These are phyloP conservation scores for Globia sparganii DNA, from an alignment of 2,888 invertebrate species.

Conservation along the genomic window DNA sequence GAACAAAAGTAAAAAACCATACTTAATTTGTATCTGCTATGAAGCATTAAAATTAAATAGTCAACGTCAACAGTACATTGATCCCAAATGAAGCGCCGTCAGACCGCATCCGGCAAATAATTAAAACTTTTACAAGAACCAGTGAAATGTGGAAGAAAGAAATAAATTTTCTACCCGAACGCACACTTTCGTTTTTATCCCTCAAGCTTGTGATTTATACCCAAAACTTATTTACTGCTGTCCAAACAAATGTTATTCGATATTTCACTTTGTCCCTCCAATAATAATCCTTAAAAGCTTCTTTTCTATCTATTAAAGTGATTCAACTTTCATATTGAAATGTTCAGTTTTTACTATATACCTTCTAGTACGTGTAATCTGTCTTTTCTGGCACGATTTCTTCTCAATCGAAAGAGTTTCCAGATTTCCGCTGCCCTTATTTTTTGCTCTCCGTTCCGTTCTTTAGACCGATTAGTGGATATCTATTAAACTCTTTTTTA, in stretches of 20 bases:
- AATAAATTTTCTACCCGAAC: slow-evolving; percentile 86
- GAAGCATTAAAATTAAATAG: slow-evolving; percentile 74
- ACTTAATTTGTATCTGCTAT: slow-evolving; percentile 66
- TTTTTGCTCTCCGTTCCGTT: slow-evolving; percentile 24
- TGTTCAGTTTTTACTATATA: slow-evolving; percentile 71
- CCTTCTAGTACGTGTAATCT: slow-evolving; percentile 52
- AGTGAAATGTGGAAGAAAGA: slow-evolving; percentile 84
- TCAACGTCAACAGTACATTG: slow-evolving; percentile 77
- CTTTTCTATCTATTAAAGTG: slow-evolving; percentile 39
- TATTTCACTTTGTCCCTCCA: slow-evolving; percentile 64
- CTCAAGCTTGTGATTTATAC: slow-evolving; percentile 82
- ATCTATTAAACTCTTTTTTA: slow-evolving; percentile 42
- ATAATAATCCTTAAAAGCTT: slow-evolving; percentile 56
- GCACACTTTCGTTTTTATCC: slow-evolving; percentile 86
- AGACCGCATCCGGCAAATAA: slow-evolving; percentile 86
- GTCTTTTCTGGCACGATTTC: slow-evolving; percentile 43
- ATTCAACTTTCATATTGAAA: slow-evolving; percentile 65
- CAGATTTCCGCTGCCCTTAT: slow-evolving; percentile 8
- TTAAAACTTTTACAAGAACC: slow-evolving; percentile 87
- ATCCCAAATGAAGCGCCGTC: slow-evolving; percentile 78
- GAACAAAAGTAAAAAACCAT: slow-evolving; percentile 54
- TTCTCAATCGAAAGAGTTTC: slow-evolving; percentile 24
- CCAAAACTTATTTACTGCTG: slow-evolving; percentile 71
- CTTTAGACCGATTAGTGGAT: slow-evolving; percentile 23
- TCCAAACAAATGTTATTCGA: slow-evolving; percentile 58